Percentiles rank a stretch among this genome's conserved stretches.
phyloP scores from a whole-genome alignment of 2,797 vertebrate genomes.

The Coreius guichenoti region DNA sequence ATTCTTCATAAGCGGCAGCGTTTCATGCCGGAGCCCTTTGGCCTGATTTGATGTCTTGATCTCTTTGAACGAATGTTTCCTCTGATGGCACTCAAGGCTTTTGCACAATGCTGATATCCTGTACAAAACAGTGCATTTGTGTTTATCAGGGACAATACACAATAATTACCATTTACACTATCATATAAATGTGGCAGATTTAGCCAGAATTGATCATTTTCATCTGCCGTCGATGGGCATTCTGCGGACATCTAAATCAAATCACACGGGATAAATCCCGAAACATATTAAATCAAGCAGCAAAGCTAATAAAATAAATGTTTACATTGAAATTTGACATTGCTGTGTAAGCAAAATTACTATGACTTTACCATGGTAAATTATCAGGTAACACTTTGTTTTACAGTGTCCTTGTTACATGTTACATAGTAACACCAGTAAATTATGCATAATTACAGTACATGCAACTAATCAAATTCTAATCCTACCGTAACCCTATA shows the following conservation, averaged over 20 bases:
- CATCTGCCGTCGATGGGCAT: neutral
- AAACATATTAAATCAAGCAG: neutral
- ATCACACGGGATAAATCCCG: neutral
- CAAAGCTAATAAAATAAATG: neutral
- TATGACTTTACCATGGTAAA: neutral
- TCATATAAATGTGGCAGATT: neutral
- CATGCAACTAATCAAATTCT: no score
- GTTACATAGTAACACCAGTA: no score
- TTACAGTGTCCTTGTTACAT: no score
- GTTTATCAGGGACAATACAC: neutral
- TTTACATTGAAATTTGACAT: neutral
- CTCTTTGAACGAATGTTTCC: neutral
- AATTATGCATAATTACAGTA: no score
- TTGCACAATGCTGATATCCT: neutral
- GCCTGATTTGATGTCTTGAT: neutral
- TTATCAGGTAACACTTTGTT: no score
- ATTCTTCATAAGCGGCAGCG: neutral
- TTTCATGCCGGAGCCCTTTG: neutral
- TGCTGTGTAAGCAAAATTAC: neutral
- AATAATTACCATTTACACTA: neutral
- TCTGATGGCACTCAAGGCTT: neutral
- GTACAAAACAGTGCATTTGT: neutral
- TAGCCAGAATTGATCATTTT: neutral
- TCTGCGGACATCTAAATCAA: neutral
- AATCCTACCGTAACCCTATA: no score